phyloP scores from a whole-genome alignment of 2,888 invertebrate genomes.

The Lycia hirtaria region DNA sequence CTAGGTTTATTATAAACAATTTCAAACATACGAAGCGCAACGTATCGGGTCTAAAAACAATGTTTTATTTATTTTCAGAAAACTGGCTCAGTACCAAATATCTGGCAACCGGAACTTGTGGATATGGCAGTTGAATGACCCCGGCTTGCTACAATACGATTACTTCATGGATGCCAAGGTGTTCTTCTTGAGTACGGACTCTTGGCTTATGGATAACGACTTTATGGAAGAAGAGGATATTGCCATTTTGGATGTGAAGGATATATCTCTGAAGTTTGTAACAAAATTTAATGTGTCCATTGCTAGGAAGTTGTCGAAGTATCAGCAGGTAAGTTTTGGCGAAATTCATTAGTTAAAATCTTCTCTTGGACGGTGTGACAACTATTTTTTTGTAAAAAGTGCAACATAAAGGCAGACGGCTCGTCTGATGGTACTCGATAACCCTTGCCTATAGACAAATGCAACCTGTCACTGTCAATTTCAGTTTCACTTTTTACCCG shows the following conservation, averaged over 20 bases:
- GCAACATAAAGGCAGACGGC: too few species aligned
- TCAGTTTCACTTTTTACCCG: too few species aligned
- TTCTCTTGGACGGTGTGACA: too few species aligned
- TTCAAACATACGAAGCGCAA: too few species aligned
- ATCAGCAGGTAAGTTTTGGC: slow-evolving; percentile 82
- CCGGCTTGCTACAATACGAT: slow-evolving; percentile 71
- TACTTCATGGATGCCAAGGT: slow-evolving; percentile 64
- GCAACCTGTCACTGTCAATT: too few species aligned
- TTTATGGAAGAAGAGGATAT: slow-evolving; percentile 61
- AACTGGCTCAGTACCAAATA: slow-evolving; percentile 60
- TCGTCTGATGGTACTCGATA: too few species aligned
- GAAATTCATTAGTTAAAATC: too few species aligned
- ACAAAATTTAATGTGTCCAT: slow-evolving; percentile 88
- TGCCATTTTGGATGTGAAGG: slow-evolving; percentile 70
- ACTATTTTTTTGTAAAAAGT: too few species aligned
- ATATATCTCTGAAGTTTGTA: slow-evolving; percentile 67
- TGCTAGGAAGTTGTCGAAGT: slow-evolving; percentile 86
- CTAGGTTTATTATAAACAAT: background rate
- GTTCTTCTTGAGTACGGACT: slow-evolving; percentile 66
- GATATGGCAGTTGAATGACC: slow-evolving; percentile 79
- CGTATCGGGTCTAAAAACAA: too few species aligned
- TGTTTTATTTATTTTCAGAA: slow-evolving; percentile 55
- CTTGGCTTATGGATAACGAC: slow-evolving; percentile 60
- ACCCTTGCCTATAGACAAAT: too few species aligned
- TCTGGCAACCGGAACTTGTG: slow-evolving; percentile 63